phyloP scores from a whole-genome alignment of 2,113 vertebrate species.

The Hemibagrus wyckioides region DNA sequence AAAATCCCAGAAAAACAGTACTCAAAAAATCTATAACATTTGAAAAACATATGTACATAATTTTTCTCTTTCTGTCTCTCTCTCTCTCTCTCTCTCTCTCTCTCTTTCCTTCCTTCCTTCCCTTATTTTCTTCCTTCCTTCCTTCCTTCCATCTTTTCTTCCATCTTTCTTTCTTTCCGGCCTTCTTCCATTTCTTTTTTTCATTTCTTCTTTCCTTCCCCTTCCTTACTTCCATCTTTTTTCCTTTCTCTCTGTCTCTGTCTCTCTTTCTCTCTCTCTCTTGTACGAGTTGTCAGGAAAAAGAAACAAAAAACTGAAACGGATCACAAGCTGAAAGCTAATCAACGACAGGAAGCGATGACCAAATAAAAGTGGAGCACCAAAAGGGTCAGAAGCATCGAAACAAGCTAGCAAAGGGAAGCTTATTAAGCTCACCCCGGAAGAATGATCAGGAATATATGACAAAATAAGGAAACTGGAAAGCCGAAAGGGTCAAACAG shows the following conservation, averaged over 20 bases:
- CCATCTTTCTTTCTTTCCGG: too few species aligned
- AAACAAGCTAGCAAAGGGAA: neutral
- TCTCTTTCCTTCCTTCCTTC: too few species aligned
- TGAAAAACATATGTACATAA: neutral
- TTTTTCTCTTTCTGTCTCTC: too few species aligned
- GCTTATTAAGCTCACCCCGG: neutral
- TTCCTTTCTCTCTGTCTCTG: too few species aligned
- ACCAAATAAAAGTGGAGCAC: neutral
- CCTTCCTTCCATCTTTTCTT: too few species aligned
- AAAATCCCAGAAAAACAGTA: neutral
- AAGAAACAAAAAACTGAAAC: neutral
- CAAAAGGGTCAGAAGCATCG: neutral
- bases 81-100: too few species aligned
- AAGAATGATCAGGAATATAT: neutral
- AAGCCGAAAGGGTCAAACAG: neutral
- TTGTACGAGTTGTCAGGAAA: too few species aligned
- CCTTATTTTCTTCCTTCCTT: too few species aligned
- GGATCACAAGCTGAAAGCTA: neutral
- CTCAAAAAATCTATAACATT: neutral
- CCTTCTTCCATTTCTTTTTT: too few species aligned
- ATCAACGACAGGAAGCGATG: neutral
- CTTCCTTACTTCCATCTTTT: too few species aligned
- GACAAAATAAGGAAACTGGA: neutral
- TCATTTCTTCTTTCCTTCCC: too few species aligned
- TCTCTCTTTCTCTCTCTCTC: too few species aligned